These are phyloP conservation scores for Platynereis dumerilii DNA, from an alignment of 2,888 invertebrate genomes.

Conservation along the genomic window DNA sequence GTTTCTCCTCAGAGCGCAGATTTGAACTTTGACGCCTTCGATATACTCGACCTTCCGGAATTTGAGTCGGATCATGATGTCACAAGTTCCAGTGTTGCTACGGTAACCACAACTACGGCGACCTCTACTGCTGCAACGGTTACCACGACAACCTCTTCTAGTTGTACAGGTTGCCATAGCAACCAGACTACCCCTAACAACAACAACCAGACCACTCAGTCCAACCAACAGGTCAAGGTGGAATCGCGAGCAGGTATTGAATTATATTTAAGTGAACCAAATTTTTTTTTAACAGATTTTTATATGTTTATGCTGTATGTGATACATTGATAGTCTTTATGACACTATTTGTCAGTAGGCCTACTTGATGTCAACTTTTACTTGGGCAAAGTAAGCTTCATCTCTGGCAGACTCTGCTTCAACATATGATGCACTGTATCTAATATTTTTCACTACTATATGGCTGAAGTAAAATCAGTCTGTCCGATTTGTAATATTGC, in stretches of 20 bases:
- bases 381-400: too few species aligned
- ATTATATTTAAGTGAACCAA: too few species aligned
- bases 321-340: too few species aligned
- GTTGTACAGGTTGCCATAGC: slow-evolving; percentile 9
- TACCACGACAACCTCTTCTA: background rate
- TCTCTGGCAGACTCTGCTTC: too few species aligned
- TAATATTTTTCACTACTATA: too few species aligned
- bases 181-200: slow-evolving; percentile 3
- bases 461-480: too few species aligned
- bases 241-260: slow-evolving; percentile 12
- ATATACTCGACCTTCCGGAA: slow-evolving; percentile 49
- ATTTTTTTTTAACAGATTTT: too few species aligned
- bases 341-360: too few species aligned
- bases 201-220: background rate
- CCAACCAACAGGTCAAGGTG: slow-evolving; percentile 4
- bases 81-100: background rate
- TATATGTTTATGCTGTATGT: too few species aligned
- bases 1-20: slow-evolving; percentile 43
- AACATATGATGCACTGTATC: too few species aligned
- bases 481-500: too few species aligned
- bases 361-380: too few species aligned
- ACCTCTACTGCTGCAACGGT: background rate
- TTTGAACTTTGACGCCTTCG: slow-evolving; percentile 49
- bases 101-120: slow-evolving; percentile 50
- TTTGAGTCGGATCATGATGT: slow-evolving; percentile 37